Evolutionary conservation across 2,888 invertebrate genomes (phyloP), one percentile per base, ranked within the genome.

Genomic region (Habroteleia sp.): DNA sequence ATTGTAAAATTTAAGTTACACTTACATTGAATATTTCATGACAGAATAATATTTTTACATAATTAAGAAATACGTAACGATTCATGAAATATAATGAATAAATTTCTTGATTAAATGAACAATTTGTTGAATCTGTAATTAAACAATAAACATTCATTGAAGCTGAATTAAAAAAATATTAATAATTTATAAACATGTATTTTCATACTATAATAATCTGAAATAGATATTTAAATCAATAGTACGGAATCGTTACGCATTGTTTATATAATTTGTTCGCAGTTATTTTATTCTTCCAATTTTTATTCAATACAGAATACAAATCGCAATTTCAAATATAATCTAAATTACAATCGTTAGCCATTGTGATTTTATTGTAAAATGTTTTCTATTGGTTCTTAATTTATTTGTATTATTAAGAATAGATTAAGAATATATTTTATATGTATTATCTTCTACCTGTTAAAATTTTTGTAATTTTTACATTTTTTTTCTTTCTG

Each of bases 381-480:
- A 65, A 65, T 25, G 42, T n/a, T n/a, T 41, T 10, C 25, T 50
- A 41, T 50, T 16, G 8, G 20, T 44, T 65, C 14, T 44, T 23
- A 52, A 27, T 54, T 44, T 14, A n/a, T 54, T 65, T 37, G 10
- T 65, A 42, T 25, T 65, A 42, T 56, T 73, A 65, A 56, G 52
- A 68, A 68, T 54, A 74, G 39, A 68, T 17, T 50, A 63, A 63
- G 42, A 63, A 66, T 74, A 62, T 44, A 41, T 46, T 54, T 56
- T 56, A 56, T 63, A 48, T 56, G 52, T 73, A 63, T 60, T 62
- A 74, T 48, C 52, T 29, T 20, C 63, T 74, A 69, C n/a, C 11
- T 17, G 17, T 69, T 74, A 69, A 74, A 63, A 56, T 56, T 69
- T 52, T 50, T 68, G 42, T 50, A 25, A 56, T 62, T 68, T 66